Percentiles rank a stretch among this genome's conserved stretches.
Conservation (phyloP, 2,113 vertebrate genomes). For the Spilogale gracilis region DNA sequence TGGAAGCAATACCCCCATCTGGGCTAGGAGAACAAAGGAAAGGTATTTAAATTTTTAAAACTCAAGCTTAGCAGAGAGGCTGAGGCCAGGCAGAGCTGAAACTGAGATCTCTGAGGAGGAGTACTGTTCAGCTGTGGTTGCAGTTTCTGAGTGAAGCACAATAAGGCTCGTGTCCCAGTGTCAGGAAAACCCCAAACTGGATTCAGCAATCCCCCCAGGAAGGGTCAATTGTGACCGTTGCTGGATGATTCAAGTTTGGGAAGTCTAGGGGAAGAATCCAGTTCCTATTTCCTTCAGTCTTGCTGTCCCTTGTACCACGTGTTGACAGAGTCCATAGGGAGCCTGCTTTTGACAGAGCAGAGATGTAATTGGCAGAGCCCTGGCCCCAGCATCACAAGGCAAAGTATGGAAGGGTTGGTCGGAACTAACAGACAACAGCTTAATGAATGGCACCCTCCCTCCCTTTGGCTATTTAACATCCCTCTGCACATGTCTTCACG, state of each 20-base stretch:
- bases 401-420: background rate
- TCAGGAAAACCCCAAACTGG: background rate
- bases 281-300: background rate
- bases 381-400: background rate
- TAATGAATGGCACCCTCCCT: background rate
- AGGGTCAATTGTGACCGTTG: background rate
- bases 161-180: background rate
- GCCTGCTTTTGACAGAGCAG: background rate
- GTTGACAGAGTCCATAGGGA: background rate
- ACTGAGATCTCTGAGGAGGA: background rate
- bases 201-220: background rate
- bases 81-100: background rate
- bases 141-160: background rate
- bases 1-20: background rate
- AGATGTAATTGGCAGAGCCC: background rate
- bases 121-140: background rate
- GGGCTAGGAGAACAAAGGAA: background rate
- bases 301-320: rapidly evolving
- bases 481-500: background rate
- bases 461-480: background rate
- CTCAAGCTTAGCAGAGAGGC: background rate
- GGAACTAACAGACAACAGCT: background rate
- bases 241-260: background rate
- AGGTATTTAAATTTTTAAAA: background rate
- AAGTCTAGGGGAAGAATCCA: background rate